A percentile compares a stretch with the other conserved stretches of the same genome.
phyloP scores from a whole-genome alignment of 2,888 invertebrate genomes.

The Phengaris alcon region DNA sequence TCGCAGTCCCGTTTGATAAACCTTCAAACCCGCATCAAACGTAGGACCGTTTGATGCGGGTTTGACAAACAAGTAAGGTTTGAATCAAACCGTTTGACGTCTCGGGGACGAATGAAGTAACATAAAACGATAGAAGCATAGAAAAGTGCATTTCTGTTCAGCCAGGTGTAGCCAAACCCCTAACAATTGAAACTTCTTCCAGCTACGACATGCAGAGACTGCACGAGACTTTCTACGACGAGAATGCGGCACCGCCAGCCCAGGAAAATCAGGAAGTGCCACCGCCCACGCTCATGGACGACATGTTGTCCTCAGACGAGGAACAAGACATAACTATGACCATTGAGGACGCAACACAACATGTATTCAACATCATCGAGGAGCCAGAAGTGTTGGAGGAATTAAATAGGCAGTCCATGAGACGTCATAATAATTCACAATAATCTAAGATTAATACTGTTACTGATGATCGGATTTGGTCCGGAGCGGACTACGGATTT shows the following conservation, averaged over 20 bases:
- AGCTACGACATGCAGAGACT: constrained; percentile 19
- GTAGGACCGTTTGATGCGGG: too few relatives aligned
- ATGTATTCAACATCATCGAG: constrained; percentile 23
- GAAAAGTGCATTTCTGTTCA: too few relatives aligned
- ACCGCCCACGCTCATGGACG: not conserved
- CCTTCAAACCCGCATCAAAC: too few relatives aligned
- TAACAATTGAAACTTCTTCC: not conserved
- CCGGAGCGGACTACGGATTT: too few relatives aligned
- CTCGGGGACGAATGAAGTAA: too few relatives aligned
- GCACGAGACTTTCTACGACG: constrained; percentile 15
- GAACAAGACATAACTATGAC: not conserved
- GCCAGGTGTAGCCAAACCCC: not conserved
- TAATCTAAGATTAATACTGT: not conserved
- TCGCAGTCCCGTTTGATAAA: too few relatives aligned
- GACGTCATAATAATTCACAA: constrained; percentile 3
- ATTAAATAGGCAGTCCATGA: constrained; percentile 26
- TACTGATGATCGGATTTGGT: too few relatives aligned
- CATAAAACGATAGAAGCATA: too few relatives aligned
- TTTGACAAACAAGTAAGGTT: too few relatives aligned
- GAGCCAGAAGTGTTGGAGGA: constrained; percentile 22
- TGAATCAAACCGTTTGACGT: too few relatives aligned
- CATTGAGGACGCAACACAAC: constrained; percentile 13
- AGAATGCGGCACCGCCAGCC: not conserved
- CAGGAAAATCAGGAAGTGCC: not conserved
- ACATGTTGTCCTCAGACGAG: constrained; percentile 18